Base-by-base conservation (phyloP, 2,797 vertebrate genomes). In the Leptodactylus fallax region DNA sequence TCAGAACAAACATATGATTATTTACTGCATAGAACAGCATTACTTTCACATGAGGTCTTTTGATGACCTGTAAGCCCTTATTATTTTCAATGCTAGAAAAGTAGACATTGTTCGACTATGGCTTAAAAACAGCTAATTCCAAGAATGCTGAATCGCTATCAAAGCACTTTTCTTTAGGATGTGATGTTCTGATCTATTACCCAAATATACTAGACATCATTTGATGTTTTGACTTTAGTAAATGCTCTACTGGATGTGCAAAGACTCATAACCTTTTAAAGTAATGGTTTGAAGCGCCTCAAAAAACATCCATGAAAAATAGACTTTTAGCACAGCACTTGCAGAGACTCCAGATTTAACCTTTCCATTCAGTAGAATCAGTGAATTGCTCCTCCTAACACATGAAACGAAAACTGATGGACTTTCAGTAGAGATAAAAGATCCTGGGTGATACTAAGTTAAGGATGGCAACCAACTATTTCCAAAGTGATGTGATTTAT, bases 201-300 rank as follows among this genome's bases (percentile, higher is more conserved):
- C 79, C 78, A 45, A 89, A 90, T 25, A 91, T 60, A 72, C 49
- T 49, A 19, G 78, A 60, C 91, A 90, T 65, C 91, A 92, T 65
- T 89, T 21, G 61, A 90, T 87, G 87, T 89, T 91, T 91, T 91
- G 7, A 90, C 83, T 92, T 93, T 86, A 12, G 21, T 87, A 91
- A 91, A 90, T 89, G 71, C 27, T 45, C 23, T 87, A 78, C 83
- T 25, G 72, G 85, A 76, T 25, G 53, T 87, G 8, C 51, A 89
- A 83, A 91, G 89, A 83, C 69, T 90, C 21, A 83, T 87, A 90
- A 90, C 3, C 79, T 63, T 89, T 88, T 77, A 72, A 88, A 90
- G 45, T 55, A 56, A 53, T 90, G 79, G 7, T 88, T 25, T 90
- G 55, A 94, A 87, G 91, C 65, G 79, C 6, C 79, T 89, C 60